Conservation (phyloP, 1,140 invertebrate species). For the Thaumetopoea pityocampa region DNA sequence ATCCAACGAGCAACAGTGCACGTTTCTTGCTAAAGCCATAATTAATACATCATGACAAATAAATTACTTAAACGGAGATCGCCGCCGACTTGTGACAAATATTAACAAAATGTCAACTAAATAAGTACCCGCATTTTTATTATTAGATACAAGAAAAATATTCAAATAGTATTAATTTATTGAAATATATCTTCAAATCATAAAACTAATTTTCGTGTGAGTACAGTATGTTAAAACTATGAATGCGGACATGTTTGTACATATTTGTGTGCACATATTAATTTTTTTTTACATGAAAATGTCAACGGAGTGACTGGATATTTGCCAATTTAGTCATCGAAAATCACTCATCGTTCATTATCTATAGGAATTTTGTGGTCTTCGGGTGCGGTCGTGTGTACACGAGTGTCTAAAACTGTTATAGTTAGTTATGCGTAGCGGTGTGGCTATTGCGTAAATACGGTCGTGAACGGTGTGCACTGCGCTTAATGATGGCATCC, state of each 20-base stretch:
- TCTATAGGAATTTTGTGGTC: constrained; percentile 33
- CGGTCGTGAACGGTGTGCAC: constrained; percentile 27
- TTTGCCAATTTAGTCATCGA: constrained; percentile 53
- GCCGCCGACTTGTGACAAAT: constrained; percentile 10
- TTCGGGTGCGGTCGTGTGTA: constrained; percentile 39
- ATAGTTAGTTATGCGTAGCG: constrained; percentile 46
- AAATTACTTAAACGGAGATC: constrained; percentile 24
- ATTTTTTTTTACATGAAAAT: constrained; percentile 34
- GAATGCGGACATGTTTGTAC: too few relatives aligned
- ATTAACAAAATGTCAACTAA: constrained; percentile 8
- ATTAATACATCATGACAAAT: constrained; percentile 28
- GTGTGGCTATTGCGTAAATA: constrained; percentile 33
- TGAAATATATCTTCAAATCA: too few relatives aligned
- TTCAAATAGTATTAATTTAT: too few relatives aligned
- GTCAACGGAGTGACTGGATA: constrained; percentile 48
- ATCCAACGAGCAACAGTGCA: too few relatives aligned
- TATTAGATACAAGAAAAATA: too few relatives aligned
- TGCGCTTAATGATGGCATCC: constrained; percentile 52
- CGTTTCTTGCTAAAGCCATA: too few relatives aligned
- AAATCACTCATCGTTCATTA: constrained; percentile 52
- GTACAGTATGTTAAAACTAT: too few relatives aligned
- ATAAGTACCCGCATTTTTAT: constrained; percentile 1
- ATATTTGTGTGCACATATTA: constrained; percentile 2
- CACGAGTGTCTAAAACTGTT: constrained; percentile 9
- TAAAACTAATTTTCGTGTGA: too few relatives aligned